Base-by-base conservation (phyloP, 2,113 vertebrate species). In the Motacilla alba region DNA sequence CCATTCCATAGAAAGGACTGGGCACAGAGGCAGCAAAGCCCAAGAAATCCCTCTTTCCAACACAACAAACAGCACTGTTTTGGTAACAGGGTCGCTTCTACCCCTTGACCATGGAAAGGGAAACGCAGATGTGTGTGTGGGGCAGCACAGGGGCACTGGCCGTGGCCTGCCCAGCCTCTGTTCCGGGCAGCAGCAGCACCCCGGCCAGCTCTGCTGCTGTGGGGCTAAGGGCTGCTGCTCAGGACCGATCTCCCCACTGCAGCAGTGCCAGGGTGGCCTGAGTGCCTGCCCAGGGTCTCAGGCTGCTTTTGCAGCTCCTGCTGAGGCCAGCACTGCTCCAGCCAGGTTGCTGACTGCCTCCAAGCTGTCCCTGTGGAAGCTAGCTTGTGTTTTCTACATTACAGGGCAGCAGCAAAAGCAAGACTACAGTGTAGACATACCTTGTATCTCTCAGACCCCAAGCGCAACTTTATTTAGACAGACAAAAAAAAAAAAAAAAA, bases 381-480 rank as follows among this genome's bases (percentile, higher is more conserved):
- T 80, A 74, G 35, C 76, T 94, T 60, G 60, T 75, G 17, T 63
- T 93, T 81, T 47, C 81, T 84, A 58, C 33, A 3, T 72, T 55
- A 73, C 77, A 94, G 52, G 89, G 93, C 91, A 95, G 93, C 91
- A 97, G 91, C 83, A 87, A 94, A 96, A 96, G 91, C 91, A 94
- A 91, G 91, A 97, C 89, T 95, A 95, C 81, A 79, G 66, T 75
- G 49, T 89, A 95, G 89, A 93, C 93, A 33, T 84, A 84, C 80
- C 87, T 75, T 3, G 3, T 87, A 73, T 95, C 90, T 97, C 91
- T 96, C 90, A 96, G 96, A 96, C 86, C 93, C 87, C 95, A 95
- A 88, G 94, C 47, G 92, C 90, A 96, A 95, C 92, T 95, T 97
- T 96, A 97, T 97, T 97, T 94, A 96, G 90, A 96, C 88, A 96